Percentiles rank a stretch among this genome's conserved stretches.
Conservation (phyloP, 2,888 invertebrate genomes). For the Matsumyia berberina region DNA sequence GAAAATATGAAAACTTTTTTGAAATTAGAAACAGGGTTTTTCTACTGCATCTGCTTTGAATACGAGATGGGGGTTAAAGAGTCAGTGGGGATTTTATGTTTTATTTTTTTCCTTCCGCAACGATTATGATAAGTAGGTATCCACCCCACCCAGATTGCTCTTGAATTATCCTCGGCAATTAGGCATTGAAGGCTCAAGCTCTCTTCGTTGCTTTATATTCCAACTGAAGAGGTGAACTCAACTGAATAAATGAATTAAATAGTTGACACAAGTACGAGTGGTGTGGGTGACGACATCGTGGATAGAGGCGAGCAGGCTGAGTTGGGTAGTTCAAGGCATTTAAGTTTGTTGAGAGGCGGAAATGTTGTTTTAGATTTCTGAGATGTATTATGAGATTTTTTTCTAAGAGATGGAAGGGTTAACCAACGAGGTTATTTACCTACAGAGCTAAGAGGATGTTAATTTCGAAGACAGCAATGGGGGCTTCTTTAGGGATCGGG, state of each 20-base stretch:
- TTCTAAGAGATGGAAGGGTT: too few species aligned
- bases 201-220: slow-evolving; percentile 64
- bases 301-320: neutral
- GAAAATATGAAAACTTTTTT: slow-evolving; percentile 5
- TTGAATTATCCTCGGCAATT: slow-evolving; percentile 74
- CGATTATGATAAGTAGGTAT: slow-evolving; percentile 70
- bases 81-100: too few species aligned
- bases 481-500: too few species aligned
- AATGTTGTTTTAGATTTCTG: slow-evolving; percentile 10
- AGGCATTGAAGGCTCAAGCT: slow-evolving; percentile 65
- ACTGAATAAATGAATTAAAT: slow-evolving; percentile 73
- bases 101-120: slow-evolving; percentile 64
- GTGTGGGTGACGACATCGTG: neutral
- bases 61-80: slow-evolving; percentile 31
- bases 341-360: slow-evolving; percentile 1
- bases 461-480: too few species aligned
- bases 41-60: slow-evolving; percentile 73
- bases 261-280: slow-evolving; percentile 57
- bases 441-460: too few species aligned
- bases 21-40: slow-evolving; percentile 61
- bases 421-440: too few species aligned
- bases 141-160: slow-evolving; percentile 35
- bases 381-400: too few species aligned
- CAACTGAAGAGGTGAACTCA: slow-evolving; percentile 68
- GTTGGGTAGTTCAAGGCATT: slow-evolving; percentile 30